Conservation (phyloP, 1,140 invertebrate genomes). For the Eubasilissa regina region DNA sequence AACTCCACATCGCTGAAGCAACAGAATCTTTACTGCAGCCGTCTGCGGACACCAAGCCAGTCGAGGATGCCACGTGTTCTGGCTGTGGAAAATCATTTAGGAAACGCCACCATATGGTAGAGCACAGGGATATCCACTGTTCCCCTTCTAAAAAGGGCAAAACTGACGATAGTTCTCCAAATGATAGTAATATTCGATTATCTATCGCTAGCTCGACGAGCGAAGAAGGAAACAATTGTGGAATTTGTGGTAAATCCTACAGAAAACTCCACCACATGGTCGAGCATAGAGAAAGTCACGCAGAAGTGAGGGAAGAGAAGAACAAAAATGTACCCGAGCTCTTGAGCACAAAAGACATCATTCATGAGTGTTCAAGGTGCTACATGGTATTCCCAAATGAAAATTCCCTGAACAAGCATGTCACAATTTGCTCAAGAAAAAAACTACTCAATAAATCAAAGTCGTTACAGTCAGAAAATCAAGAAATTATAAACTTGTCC, state of each 20-base stretch:
- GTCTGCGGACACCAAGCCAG: constrained; percentile 58
- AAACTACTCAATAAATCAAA: constrained; percentile 59
- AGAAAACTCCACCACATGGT: constrained; percentile 57
- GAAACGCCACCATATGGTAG: constrained; percentile 56
- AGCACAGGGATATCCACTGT: constrained; percentile 55
- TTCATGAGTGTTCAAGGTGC: constrained; percentile 71
- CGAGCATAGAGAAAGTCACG: constrained; percentile 67
- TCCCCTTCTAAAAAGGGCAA: constrained; percentile 51
- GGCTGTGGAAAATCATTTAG: constrained; percentile 56
- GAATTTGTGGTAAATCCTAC: constrained; percentile 56
- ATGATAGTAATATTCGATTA: constrained; percentile 44
- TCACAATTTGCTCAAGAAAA: constrained; percentile 66
- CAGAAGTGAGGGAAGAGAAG: constrained; percentile 68
- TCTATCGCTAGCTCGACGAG: constrained; percentile 53
- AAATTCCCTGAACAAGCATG: constrained; percentile 70
- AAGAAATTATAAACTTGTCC: background rate
- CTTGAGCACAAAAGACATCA: constrained; percentile 69
- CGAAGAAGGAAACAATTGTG: constrained; percentile 55
- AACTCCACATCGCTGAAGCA: constrained; percentile 66
- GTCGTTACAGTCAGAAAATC: background rate
- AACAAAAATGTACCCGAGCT: constrained; percentile 67
- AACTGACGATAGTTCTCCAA: constrained; percentile 5
- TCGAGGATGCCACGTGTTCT: constrained; percentile 51
- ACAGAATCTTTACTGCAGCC: constrained; percentile 34
- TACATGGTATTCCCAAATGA: constrained; percentile 73